Evolutionary conservation across 2,888 invertebrate species (phyloP), one percentile per base, ranked within the genome.

Genomic region (Pilophorus perplexus): DNA sequence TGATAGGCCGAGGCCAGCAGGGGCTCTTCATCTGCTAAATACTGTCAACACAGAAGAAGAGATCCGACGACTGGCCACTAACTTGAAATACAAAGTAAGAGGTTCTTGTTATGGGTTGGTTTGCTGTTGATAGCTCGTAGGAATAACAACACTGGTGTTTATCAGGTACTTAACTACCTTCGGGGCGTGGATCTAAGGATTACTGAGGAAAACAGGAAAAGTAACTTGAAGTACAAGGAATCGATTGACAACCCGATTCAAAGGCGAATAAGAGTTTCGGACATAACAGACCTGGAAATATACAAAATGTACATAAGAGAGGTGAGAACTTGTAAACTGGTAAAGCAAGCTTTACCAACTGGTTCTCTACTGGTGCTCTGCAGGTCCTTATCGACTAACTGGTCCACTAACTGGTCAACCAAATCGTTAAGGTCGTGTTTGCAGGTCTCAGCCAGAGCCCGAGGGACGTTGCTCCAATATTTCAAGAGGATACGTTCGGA

Each of bases 301-400:
- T 66, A 65, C 18, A 40, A 42, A 22, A 23, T 22, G 25, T 68
- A 68, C 33, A 54, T 54, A 2, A 68, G 46, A 28, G 68, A 68
- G 60, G 68, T 68, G 50, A 23, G 16, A 10, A 8, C 8, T 38
- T 6, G 6, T 12, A 8, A 12, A 12, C 6, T 33, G 12, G 33
- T 33, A 12, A n/a, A n/a, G n/a, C n/a, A n/a, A n/a, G n/a, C n/a
- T n/a, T n/a, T n/a, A n/a, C n/a, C n/a, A n/a, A n/a, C n/a, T n/a
- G n/a, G n/a, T n/a, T n/a, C n/a, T n/a, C n/a, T n/a, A n/a, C n/a
- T n/a, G n/a, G n/a, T n/a, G n/a, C n/a, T n/a, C n/a, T n/a, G n/a
- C n/a, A n/a, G n/a, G n/a, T n/a, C n/a, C n/a, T n/a, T n/a, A n/a
- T 6, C 18, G 46, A 46, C 14, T 20, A 14, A 18, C 18, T 46